Evolutionary conservation across 2,888 invertebrate genomes (phyloP).

Genomic region (Drosophila neotestacea): DNA sequence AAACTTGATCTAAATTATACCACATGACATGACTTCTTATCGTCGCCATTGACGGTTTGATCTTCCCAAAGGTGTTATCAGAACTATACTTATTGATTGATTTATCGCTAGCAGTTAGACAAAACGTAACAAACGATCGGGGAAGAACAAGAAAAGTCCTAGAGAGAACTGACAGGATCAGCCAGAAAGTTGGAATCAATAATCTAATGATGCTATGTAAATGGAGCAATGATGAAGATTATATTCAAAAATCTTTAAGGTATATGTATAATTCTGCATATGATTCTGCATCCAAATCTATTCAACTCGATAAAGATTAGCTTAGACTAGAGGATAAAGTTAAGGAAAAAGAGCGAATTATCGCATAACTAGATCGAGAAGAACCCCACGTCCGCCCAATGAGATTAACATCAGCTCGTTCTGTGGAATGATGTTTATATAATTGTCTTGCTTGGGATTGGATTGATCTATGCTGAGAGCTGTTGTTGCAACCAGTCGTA

Average conservation of each 20-base stretch:
- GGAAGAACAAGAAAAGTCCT: background rate
- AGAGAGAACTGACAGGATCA: background rate
- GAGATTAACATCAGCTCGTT: background rate
- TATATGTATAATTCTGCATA: no score
- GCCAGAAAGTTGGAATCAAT: no score
- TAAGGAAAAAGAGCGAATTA: background rate
- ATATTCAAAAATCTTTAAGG: background rate
- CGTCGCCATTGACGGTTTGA: slow-evolving; percentile 1
- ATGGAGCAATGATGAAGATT: background rate
- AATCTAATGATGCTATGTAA: no score
- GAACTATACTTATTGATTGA: background rate
- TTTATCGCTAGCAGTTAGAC: slow-evolving; percentile 1
- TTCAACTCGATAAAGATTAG: background rate
- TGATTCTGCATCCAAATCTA: background rate
- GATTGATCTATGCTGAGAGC: slow-evolving; percentile 37
- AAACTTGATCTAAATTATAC: slow-evolving; percentile 7
- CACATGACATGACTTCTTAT: background rate
- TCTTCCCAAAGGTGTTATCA: background rate
- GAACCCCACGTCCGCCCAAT: background rate
- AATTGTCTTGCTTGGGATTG: background rate
- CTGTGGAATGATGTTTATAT: background rate
- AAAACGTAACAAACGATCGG: background rate
- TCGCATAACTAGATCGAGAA: background rate
- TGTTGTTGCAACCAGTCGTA: slow-evolving; percentile 64
- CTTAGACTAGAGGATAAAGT: background rate